Evolutionary conservation across 30 jellyfish, hydroid and myxozoan genomes (phyloP).

Genomic region (Hydractinia symbiolongicarpus): DNA sequence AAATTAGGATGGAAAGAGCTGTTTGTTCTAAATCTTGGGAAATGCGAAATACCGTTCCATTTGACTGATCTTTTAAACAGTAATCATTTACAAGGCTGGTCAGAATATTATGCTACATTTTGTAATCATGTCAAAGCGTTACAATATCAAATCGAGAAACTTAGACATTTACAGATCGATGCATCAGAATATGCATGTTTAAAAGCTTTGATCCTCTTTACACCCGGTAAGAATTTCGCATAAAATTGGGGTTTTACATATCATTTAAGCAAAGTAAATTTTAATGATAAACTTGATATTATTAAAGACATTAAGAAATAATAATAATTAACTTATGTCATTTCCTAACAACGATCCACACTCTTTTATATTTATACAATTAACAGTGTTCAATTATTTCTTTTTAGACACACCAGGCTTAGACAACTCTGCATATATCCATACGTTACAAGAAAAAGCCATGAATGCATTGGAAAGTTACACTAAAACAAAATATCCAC

Average conservation of each 20-base stretch:
- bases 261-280: too few relatives aligned
- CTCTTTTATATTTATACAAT: too few relatives aligned
- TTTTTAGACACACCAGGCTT: not conserved
- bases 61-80: slow-evolving; percentile 31
- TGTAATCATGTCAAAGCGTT: slow-evolving; percentile 29
- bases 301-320: too few relatives aligned
- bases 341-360: too few relatives aligned
- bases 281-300: too few relatives aligned
- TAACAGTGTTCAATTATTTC: too few relatives aligned
- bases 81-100: not conserved
- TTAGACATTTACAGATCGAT: slow-evolving; percentile 72
- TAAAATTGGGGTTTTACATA: too few relatives aligned
- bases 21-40: slow-evolving; percentile 77
- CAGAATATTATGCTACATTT: not conserved
- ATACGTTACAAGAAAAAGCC: slow-evolving; percentile 7
- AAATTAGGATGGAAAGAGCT: slow-evolving; percentile 89
- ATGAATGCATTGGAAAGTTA: slow-evolving; percentile 4
- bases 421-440: not conserved
- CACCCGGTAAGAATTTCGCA: slow-evolving; percentile 51
- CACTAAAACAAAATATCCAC: not conserved
- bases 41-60: slow-evolving; percentile 68
- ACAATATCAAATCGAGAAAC: slow-evolving; percentile 74
- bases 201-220: slow-evolving; percentile 67
- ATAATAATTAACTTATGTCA: too few relatives aligned
- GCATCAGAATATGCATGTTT: slow-evolving; percentile 93